Percentiles rank a stretch among this genome's conserved stretches.
These are phyloP conservation scores for Epistrophe eligans DNA, from an alignment of 2,888 invertebrate genomes.

Conservation along the genomic window DNA sequence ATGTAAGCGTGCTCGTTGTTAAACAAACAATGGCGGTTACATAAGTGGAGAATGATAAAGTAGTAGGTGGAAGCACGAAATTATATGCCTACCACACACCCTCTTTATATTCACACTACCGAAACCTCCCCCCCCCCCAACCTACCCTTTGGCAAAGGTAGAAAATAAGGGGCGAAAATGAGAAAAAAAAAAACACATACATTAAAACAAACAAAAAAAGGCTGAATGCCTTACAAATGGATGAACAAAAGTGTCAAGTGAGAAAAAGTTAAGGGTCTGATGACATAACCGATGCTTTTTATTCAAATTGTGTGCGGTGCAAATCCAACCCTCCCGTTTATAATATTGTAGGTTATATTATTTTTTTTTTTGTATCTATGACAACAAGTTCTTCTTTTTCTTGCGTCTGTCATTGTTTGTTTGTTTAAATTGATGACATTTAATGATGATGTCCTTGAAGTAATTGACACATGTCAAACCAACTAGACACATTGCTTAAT, in stretches of 20 bases:
- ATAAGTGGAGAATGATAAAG: slow-evolving; percentile 26
- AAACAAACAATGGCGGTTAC: slow-evolving; percentile 32
- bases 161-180: neutral
- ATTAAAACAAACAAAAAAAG: slow-evolving; percentile 6
- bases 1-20: slow-evolving; percentile 58
- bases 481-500: slow-evolving; percentile 47
- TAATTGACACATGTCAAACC: slow-evolving; percentile 29
- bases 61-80: neutral
- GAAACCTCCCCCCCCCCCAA: neutral
- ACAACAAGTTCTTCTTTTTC: neutral
- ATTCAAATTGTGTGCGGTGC: slow-evolving; percentile 11
- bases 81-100: neutral
- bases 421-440: slow-evolving; percentile 29
- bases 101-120: neutral
- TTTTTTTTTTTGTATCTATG: neutral
- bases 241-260: slow-evolving; percentile 40
- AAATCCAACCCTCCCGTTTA: slow-evolving; percentile 7
- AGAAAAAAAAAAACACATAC: neutral
- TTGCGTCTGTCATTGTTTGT: slow-evolving; percentile 3
- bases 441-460: slow-evolving; percentile 34
- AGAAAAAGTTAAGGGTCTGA: slow-evolving; percentile 38
- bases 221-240: slow-evolving; percentile 22
- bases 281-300: slow-evolving; percentile 31
- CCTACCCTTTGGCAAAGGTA: neutral
- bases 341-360: neutral